Percentiles rank a stretch among this genome's conserved stretches.
Conservation (phyloP, 1,140 invertebrate genomes). For the Melipona quadrifasciata region DNA sequence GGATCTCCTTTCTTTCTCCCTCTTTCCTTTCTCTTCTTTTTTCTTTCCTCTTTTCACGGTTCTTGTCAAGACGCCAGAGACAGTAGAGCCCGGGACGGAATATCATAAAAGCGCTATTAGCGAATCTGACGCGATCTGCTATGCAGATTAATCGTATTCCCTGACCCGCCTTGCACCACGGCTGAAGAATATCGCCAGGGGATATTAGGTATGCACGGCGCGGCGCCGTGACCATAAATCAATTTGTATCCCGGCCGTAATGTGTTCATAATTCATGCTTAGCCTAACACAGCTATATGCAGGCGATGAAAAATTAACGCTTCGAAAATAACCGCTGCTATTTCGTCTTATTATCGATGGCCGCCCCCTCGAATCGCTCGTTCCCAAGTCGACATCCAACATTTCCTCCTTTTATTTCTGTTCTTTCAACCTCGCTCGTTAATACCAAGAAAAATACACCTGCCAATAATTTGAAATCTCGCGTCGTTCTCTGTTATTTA, state of each 20-base stretch:
- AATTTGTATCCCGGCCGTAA: slow-evolving; percentile 78
- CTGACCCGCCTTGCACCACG: slow-evolving; percentile 53
- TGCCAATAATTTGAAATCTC: background rate
- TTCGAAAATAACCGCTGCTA: slow-evolving; percentile 63
- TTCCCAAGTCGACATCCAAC: background rate
- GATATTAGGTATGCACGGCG: slow-evolving; percentile 76
- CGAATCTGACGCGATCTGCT: slow-evolving; percentile 66
- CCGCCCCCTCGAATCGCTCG: background rate
- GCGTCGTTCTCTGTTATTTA: background rate
- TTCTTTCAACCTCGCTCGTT: background rate
- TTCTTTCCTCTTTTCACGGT: background rate
- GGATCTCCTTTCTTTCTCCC: no score
- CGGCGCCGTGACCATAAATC: slow-evolving; percentile 76
- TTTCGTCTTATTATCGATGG: slow-evolving; percentile 47
- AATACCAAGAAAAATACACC: background rate
- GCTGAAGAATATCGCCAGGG: slow-evolving; percentile 72
- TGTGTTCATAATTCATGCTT: slow-evolving; percentile 80
- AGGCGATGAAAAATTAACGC: slow-evolving; percentile 75
- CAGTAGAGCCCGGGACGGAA: slow-evolving; percentile 32
- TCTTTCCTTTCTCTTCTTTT: background rate
- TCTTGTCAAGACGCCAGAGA: slow-evolving; percentile 41
- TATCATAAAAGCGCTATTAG: slow-evolving; percentile 69
- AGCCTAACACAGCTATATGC: slow-evolving; percentile 70
- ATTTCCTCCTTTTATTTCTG: background rate
- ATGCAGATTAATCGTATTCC: slow-evolving; percentile 74